These are phyloP conservation scores for Dioctria rufipes DNA, from an alignment of 2,888 invertebrate species.

Conservation along the genomic window DNA sequence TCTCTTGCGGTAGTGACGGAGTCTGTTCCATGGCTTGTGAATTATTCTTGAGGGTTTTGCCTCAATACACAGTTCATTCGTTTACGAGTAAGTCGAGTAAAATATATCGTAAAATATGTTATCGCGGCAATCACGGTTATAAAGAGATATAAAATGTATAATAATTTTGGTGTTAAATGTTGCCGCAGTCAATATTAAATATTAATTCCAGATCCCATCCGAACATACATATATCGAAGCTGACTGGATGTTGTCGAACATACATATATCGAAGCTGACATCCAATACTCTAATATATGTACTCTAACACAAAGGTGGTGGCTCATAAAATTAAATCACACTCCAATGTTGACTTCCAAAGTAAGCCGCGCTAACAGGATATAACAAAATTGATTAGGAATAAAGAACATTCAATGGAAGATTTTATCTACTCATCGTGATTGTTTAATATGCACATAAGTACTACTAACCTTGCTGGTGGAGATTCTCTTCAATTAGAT, in stretches of 20 bases:
- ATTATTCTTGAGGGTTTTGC: no score
- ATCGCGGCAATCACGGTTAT: constrained; percentile 4
- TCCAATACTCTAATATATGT: no score
- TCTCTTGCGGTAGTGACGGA: no score
- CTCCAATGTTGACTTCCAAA: constrained; percentile 20
- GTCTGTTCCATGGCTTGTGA: no score
- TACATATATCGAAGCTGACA: no score
- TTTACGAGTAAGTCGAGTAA: no score
- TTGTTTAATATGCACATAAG: no score
- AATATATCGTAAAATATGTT: no score
- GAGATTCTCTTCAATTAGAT: constrained; percentile 23
- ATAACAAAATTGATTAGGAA: constrained; percentile 10
- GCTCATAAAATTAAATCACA: constrained; percentile 31
- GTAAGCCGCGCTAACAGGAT: constrained; percentile 9
- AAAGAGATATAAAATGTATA: constrained; percentile 30
- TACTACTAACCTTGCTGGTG: background rate
- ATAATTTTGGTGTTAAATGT: constrained; percentile 16
- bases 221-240: no score
- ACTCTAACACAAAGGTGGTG: background rate
- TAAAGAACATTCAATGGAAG: background rate
- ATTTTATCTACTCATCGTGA: no score
- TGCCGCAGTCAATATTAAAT: background rate
- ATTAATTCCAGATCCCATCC: background rate
- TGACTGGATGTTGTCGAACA: no score
- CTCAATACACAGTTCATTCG: no score